A percentile compares a stretch with the other conserved stretches of the same genome.
Evolutionary conservation across 2,888 invertebrate genomes (phyloP).

Genomic region (Epiblema foenella): DNA sequence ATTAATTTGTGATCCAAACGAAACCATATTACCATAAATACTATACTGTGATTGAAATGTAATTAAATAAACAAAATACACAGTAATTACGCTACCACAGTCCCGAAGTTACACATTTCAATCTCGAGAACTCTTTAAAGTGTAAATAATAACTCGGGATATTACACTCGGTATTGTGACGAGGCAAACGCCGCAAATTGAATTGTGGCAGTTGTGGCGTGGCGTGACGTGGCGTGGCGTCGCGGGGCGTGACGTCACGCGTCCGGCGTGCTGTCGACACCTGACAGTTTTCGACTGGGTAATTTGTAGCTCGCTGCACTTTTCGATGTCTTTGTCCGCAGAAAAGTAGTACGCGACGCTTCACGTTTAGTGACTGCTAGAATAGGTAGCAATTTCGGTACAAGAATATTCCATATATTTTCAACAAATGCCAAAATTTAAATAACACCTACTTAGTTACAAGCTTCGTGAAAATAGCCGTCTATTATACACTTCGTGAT

Average conservation of each 20-base stretch:
- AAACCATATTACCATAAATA: not conserved
- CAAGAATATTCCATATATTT: too few species aligned
- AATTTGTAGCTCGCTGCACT: conserved; percentile 22
- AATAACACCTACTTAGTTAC: too few species aligned
- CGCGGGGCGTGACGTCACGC: conserved; percentile 11
- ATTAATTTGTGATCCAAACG: not conserved
- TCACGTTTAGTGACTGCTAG: too few species aligned
- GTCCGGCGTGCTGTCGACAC: conserved; percentile 15
- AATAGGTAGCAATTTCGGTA: too few species aligned
- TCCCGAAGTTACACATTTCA: not conserved
- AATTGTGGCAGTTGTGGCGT: conserved; percentile 17
- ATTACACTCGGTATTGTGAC: conserved; percentile 17
- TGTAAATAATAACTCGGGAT: conserved; percentile 12
- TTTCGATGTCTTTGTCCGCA: conserved; percentile 1
- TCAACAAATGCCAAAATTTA: too few species aligned
- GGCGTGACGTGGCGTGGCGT: conserved; percentile 12
- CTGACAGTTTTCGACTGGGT: conserved; percentile 25
- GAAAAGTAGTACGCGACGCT: not conserved
- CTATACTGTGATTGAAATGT: not conserved
- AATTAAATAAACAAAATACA: not conserved
- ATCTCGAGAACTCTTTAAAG: not conserved
- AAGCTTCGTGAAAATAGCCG: too few species aligned
- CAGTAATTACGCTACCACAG: not conserved
- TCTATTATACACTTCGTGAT: too few species aligned
- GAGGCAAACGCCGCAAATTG: conserved; percentile 15